Percentiles rank a stretch among this genome's conserved stretches.
Conservation (phyloP, 2,797 vertebrate genomes). For the Microctenopoma stevenorrisi region DNA sequence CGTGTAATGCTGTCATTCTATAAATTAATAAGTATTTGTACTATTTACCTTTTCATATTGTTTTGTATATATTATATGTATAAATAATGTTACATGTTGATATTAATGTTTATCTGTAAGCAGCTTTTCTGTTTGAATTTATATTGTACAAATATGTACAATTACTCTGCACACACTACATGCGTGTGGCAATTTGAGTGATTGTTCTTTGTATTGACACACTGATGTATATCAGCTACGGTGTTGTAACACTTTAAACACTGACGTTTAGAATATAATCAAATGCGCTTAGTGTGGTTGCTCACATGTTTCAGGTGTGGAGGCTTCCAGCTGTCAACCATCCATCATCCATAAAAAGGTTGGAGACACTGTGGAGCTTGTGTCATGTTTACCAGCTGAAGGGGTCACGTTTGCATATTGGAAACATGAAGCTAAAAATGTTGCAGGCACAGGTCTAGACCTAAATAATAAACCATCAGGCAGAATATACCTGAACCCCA, state of each 20-base stretch:
- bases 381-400: not conserved
- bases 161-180: too few species aligned
- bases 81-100: too few species aligned
- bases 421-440: accelerated
- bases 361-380: slow-evolving; percentile 50
- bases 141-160: too few species aligned
- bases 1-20: too few species aligned
- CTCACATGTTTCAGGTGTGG: slow-evolving; percentile 58
- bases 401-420: accelerated
- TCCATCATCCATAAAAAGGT: slow-evolving; percentile 33
- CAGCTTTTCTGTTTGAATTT: too few species aligned
- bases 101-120: too few species aligned
- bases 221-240: accelerated
- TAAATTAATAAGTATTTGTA: too few species aligned
- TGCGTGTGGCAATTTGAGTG: not conserved
- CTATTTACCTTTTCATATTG: too few species aligned
- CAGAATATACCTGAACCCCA: not conserved
- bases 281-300: not conserved
- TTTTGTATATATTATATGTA: too few species aligned
- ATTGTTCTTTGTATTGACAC: not conserved
- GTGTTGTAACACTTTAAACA: too few species aligned
- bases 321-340: not conserved
- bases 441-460: accelerated
- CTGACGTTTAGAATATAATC: too few species aligned
- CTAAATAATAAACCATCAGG: accelerated